Base-by-base conservation (phyloP, 2,113 vertebrate genomes). In the Tetraodon nigroviridis region DNA sequence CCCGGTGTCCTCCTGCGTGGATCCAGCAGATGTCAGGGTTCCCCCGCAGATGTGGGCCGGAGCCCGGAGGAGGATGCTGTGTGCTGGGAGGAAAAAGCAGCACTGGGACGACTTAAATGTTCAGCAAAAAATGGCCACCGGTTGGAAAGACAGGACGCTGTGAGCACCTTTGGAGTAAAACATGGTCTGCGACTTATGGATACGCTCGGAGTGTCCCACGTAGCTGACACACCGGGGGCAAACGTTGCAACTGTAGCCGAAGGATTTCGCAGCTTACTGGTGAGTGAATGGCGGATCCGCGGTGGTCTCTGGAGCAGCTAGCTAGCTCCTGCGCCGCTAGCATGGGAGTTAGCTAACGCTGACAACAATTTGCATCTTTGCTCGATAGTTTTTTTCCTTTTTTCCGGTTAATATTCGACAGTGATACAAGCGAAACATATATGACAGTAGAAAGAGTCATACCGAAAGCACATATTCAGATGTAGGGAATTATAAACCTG, bases 41-140 rank as follows among this genome's bases (percentile, higher is more conserved):
- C 60, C 22, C 73, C 8, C 16, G 24, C 40, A 1, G 12, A 42
- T 50, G 64, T 0, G 18, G 20, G n/a, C 27, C 0, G 19, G 3
- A 6, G 0, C 6, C 4, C 41, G 40, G 53, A 41, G 46, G 66
- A 78, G 58, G 80, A 75, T 80, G 83, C 75, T 82, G 8, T 37
- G 32, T 37, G 72, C 51, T n/a, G 12, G 61, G 64, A 71, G 61
- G 57, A 72, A 51, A 46, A 71, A 60, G 61, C 76, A 48, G 55
- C 55, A 18, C 50, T 64, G 64, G 67, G 61, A 68, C 59, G 51
- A 52, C 78, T 68, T 76, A 65, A 71, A 81, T 83, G 69, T 74
- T 79, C 62, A 70, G 61, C 65, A 59, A 81, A 86, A 83, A 73
- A 88, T 88, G 86, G 86, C 84, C 45, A 78, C 87, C 77, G 46